Percentiles rank a stretch among this genome's conserved stretches.
Evolutionary conservation across 2,888 invertebrate genomes (phyloP).

Genomic region (Drepanosiphum platanoidis): DNA sequence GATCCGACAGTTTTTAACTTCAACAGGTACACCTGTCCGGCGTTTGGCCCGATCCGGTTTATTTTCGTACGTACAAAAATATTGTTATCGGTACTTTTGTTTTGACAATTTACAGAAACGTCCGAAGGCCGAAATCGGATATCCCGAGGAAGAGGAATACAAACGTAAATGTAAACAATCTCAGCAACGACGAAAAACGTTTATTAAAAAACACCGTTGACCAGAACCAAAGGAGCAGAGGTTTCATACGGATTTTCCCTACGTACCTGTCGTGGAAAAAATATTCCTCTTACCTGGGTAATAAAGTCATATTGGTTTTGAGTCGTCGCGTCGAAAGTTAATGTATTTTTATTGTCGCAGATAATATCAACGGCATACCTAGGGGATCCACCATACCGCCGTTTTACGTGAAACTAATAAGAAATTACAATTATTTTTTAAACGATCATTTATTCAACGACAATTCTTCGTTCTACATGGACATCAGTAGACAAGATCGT

Average conservation of each 20-base stretch:
- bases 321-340: background rate
- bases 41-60: background rate
- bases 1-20: conserved; percentile 69
- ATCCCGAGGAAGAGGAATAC: conserved; percentile 43
- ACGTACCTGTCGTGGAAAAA: conserved; percentile 87
- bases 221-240: conserved; percentile 85
- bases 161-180: conserved; percentile 67
- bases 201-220: conserved; percentile 79
- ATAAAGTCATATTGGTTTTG: conserved; percentile 39
- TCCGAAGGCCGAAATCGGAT: conserved; percentile 35
- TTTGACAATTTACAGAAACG: too few species aligned
- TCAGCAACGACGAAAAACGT: conserved; percentile 82
- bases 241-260: conserved; percentile 91
- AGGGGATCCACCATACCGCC: conserved; percentile 50
- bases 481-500: conserved; percentile 52
- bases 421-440: conserved; percentile 53
- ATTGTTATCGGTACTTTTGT: too few species aligned
- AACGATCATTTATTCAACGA: conserved; percentile 29
- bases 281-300: conserved; percentile 81
- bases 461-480: conserved; percentile 19
- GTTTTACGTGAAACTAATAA: conserved; percentile 55
- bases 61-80: background rate
- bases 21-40: background rate
- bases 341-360: background rate
- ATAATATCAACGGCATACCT: conserved; percentile 45